phyloP scores from a whole-genome alignment of 2,888 invertebrate species.

The Troides oblongomaculatus region DNA sequence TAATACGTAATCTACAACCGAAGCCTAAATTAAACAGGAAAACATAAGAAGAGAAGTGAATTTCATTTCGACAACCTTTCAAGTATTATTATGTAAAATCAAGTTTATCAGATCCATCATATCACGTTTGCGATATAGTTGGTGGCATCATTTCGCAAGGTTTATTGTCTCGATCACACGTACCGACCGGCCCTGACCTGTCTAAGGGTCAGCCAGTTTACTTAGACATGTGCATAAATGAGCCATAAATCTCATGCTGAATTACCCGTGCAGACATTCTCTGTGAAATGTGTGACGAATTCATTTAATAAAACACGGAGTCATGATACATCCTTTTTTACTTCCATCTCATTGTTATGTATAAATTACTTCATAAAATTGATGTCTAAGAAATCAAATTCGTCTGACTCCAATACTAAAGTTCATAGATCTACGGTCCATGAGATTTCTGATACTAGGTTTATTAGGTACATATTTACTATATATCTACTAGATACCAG shows the following conservation, averaged over 20 bases:
- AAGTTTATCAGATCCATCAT: neutral
- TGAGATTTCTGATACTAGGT: no score
- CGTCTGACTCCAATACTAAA: neutral
- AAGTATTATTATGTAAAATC: neutral
- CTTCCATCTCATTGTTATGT: no score
- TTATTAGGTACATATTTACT: no score
- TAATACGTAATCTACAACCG: neutral
- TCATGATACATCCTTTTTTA: neutral
- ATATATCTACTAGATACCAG: no score
- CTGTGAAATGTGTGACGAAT: conserved; percentile 4
- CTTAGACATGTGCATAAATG: conserved; percentile 10
- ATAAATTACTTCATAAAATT: no score
- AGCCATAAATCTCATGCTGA: neutral
- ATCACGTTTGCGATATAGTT: neutral
- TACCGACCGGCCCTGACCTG: conserved; percentile 9
- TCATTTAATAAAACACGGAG: neutral
- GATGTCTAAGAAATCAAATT: neutral
- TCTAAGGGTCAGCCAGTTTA: conserved; percentile 4
- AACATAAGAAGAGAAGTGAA: no score
- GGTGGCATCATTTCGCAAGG: conserved; percentile 4
- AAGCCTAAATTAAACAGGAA: neutral
- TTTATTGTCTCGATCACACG: conserved; percentile 6
- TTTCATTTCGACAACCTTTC: no score
- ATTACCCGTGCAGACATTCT: conserved; percentile 6
- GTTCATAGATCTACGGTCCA: neutral